Evolutionary conservation across 2,113 vertebrate species (phyloP), one percentile per base, ranked within the genome.

Genomic region (Anthoscopus minutus): DNA sequence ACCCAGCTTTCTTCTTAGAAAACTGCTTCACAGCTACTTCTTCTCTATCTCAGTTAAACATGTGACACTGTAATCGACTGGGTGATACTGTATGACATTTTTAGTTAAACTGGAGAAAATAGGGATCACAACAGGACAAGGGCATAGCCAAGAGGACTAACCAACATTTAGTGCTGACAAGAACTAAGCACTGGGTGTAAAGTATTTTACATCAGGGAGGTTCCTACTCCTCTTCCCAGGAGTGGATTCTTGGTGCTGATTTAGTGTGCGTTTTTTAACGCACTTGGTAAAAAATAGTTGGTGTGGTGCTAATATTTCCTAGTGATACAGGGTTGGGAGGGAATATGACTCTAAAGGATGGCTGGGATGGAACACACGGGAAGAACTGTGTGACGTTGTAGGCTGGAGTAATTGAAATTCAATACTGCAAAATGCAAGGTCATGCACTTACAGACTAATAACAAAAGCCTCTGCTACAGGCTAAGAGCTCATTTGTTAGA

Each of bases 361-460:
- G 16, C 51, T 78, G 60, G 58, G 72, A 90, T 88, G 86, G 74
- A 86, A 44, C 27, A 58, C 9, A 50, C 76, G 88, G 88, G 89
- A 93, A 96, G 94, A 88, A 64, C 79, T 6, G 22, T 0, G 3
- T 93, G 92, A 96, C 4, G 47, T 86, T 45, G 24, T 35, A 86
- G 76, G 30, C 88, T 90, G 48, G 21, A 93, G 86, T 95, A 94
- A 96, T 60, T 90, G 94, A 96, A 96, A 96, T 92, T 95, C 95
- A 92, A 93, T 93, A 92, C 76, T 78, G 20, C 67, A 90, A 90
- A 96, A 96, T 90, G 92, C 92, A 93, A 92, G 92, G 92, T 95
- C 92, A 74, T 92, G 92, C 71, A 83, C 91, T 94, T 90, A 81
- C 0, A 0, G 81, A 72, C 71, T 94, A 83, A 90, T 78, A 95